Conservation (phyloP, 2,113 vertebrate species). For the Chaetodon trifascialis region DNA sequence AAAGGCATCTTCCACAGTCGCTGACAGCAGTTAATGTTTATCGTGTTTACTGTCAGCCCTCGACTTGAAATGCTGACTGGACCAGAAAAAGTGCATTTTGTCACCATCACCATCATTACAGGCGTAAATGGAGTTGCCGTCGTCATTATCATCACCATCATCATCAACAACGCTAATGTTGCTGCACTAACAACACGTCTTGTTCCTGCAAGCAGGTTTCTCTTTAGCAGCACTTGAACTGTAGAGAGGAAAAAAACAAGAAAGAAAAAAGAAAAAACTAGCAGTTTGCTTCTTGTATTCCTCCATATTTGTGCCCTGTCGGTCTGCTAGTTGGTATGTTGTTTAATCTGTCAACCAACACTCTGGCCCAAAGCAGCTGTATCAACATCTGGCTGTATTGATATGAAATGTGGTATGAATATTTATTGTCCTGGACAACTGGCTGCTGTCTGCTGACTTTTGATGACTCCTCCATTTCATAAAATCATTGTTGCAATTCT, state of each 20-base stretch:
- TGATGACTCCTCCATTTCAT: background rate
- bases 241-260: too few relatives aligned
- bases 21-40: background rate
- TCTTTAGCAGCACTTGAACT: conserved; percentile 10
- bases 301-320: background rate
- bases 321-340: background rate
- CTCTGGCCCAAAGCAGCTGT: conserved; percentile 1
- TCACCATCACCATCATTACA: conserved; percentile 1
- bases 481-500: background rate
- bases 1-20: background rate
- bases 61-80: conserved; percentile 25
- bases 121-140: background rate
- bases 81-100: background rate
- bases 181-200: conserved; percentile 1
- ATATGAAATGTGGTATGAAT: background rate
- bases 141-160: background rate
- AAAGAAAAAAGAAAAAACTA: too few relatives aligned
- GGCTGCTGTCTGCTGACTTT: background rate
- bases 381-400: background rate
- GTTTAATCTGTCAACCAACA: background rate
- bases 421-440: background rate
- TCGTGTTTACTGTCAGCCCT: conserved; percentile 14
- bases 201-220: background rate
- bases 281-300: background rate
- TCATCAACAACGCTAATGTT: background rate